Base-by-base conservation (phyloP, 2,113 vertebrate genomes). In the Phocoena sinus region DNA sequence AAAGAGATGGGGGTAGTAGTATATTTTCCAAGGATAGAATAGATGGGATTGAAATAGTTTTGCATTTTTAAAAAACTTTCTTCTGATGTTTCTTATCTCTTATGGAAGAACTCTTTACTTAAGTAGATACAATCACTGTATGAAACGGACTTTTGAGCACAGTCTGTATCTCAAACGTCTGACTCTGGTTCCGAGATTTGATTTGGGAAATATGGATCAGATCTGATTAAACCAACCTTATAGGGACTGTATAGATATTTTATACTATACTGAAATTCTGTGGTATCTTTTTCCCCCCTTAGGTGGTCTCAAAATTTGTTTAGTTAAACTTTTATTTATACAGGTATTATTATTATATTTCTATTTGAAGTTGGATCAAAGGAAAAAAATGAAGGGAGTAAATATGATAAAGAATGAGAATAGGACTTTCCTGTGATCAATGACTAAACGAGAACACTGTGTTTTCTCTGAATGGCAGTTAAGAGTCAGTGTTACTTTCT, bases 301-400 rank as follows among this genome's bases (percentile, higher is more conserved):
- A 65, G 60, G 13, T 67, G 31, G 7, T 9, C 58, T 87, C 67
- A 31, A n/a, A 65, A 26, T 26, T 82, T 56, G 47, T 65, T 89
- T 31, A 44, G 13, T 74, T 84, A 53, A 93, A 50, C 36, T 41
- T 73, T 73, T 74, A 62, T 5, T 60, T 87, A 80, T 36, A 63
- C 60, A 12, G 60, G 25, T 62, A 62, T 60, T 82, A 33, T 56
- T 56, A 70, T 53, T 5, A 53, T 53, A 53, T 83, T 87, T 91
- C 73, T 81, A 41, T 62, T 62, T 95, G 76, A 88, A 88, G 68
- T 92, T 95, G 68, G 53, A 83, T 89, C 76, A 96, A 60, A 94
- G 38, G 25, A 18, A 70, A 31, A 85, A 68, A 23, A 28, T 58
- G 63, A 70, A 79, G 41, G 4, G 26, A 33, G 28, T 65, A 36